A percentile compares a stretch with the other conserved stretches of the same genome.
Conservation (phyloP, 2,888 invertebrate species). For the Andrena marginata region DNA sequence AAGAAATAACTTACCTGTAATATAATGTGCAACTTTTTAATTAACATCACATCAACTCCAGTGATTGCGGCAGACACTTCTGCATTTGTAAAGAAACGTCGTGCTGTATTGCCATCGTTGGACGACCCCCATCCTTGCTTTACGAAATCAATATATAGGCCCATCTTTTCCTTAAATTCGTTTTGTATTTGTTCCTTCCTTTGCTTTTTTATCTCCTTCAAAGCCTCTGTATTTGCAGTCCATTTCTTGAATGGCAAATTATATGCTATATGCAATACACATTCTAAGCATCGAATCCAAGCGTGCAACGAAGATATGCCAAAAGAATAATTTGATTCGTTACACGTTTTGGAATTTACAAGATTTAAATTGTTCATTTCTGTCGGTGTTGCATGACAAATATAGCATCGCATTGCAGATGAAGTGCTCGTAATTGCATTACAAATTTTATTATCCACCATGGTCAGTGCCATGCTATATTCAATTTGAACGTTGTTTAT, state of each 20-base stretch:
- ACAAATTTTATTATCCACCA: slow-evolving; percentile 3
- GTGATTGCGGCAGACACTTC: neutral
- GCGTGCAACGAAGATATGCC: neutral
- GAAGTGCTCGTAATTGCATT: neutral
- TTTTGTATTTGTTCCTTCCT: neutral
- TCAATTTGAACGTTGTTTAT: neutral
- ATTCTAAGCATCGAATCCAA: neutral
- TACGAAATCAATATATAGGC: neutral
- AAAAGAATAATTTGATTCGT: neutral
- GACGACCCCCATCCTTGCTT: neutral
- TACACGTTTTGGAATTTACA: neutral
- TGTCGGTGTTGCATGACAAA: neutral
- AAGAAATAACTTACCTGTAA: neutral
- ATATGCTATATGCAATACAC: neutral
- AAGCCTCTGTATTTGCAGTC: neutral
- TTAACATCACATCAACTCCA: neutral
- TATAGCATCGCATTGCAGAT: neutral
- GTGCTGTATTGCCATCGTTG: neutral
- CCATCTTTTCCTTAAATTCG: neutral
- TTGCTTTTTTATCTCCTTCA: neutral
- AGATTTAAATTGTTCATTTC: neutral
- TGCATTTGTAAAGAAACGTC: neutral
- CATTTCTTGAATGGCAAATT: slow-evolving; percentile 2
- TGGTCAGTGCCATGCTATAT: neutral
- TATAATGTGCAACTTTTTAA: slow-evolving; percentile 7